phyloP scores from a whole-genome alignment of 2,888 invertebrate genomes.

The Eledone cirrhosa region DNA sequence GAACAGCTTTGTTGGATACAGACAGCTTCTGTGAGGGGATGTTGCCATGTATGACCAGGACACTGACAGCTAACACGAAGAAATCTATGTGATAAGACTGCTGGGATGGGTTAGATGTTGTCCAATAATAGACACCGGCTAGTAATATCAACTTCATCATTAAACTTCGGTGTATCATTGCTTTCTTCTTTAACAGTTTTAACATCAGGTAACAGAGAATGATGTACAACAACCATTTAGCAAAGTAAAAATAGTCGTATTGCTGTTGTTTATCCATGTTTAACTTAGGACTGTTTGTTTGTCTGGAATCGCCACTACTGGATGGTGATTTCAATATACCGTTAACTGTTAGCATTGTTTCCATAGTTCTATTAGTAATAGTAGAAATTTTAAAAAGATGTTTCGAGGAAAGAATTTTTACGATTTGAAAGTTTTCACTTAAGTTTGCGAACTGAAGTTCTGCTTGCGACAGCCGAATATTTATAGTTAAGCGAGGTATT shows the following conservation, averaged over 20 bases:
- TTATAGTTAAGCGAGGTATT: neutral
- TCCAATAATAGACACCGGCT: neutral
- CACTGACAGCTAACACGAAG: neutral
- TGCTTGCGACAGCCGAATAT: no score
- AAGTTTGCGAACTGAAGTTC: neutral
- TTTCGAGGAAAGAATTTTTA: neutral
- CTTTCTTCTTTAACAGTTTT: neutral
- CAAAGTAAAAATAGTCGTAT: no score
- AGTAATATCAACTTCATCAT: neutral
- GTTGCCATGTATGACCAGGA: slow-evolving; percentile 29
- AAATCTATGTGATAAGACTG: neutral
- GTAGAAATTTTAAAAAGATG: no score
- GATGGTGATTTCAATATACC: no score
- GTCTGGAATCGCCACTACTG: no score
- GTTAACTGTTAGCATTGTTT: no score
- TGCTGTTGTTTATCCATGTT: no score
- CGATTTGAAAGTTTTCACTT: neutral
- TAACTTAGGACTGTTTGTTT: no score
- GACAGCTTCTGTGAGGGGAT: slow-evolving; percentile 36
- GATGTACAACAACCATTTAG: no score
- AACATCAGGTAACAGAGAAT: no score
- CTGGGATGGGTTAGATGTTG: neutral
- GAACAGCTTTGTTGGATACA: slow-evolving; percentile 43
- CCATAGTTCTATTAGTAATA: no score
- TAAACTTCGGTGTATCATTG: neutral